Percentiles rank a stretch among this genome's conserved stretches.
phyloP scores from a whole-genome alignment of 2,113 vertebrate genomes.

The Ochotona princeps region DNA sequence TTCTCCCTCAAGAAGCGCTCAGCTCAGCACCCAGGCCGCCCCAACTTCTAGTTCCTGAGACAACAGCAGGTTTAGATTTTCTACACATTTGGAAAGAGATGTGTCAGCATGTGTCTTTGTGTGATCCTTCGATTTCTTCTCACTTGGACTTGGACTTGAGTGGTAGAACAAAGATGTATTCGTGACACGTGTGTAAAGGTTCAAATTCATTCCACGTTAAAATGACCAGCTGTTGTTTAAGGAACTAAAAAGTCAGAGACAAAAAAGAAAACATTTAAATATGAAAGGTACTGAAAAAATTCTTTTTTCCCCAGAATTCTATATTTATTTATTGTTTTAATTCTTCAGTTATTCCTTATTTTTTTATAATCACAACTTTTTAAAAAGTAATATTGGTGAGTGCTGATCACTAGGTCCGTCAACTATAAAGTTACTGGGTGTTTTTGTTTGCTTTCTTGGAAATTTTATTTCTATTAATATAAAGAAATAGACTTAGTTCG shows the following conservation, averaged over 20 bases:
- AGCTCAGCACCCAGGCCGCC: too few species aligned
- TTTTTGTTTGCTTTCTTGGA: too few species aligned
- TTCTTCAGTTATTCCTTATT: too few species aligned
- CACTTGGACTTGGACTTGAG: not conserved
- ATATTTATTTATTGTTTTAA: too few species aligned
- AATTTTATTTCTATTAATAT: too few species aligned
- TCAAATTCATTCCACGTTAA: not conserved
- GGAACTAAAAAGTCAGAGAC: not conserved
- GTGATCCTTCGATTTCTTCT: not conserved
- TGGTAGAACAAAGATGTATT: not conserved
- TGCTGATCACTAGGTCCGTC: too few species aligned
- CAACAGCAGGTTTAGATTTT: not conserved
- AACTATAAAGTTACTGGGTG: too few species aligned
- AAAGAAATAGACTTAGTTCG: too few species aligned
- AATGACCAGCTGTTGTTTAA: not conserved
- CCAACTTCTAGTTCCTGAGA: not conserved
- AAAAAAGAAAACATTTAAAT: not conserved
- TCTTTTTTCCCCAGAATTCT: not conserved
- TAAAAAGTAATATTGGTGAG: too few species aligned
- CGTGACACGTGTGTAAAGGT: not conserved
- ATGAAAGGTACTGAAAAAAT: not conserved
- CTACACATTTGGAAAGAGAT: not conserved
- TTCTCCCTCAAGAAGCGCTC: too few species aligned
- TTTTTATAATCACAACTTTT: too few species aligned
- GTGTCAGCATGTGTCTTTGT: not conserved